Percentiles rank a stretch among this genome's conserved stretches.
These are phyloP conservation scores for Aphrophora alni DNA, from an alignment of 2,888 invertebrate genomes.

Conservation along the genomic window DNA sequence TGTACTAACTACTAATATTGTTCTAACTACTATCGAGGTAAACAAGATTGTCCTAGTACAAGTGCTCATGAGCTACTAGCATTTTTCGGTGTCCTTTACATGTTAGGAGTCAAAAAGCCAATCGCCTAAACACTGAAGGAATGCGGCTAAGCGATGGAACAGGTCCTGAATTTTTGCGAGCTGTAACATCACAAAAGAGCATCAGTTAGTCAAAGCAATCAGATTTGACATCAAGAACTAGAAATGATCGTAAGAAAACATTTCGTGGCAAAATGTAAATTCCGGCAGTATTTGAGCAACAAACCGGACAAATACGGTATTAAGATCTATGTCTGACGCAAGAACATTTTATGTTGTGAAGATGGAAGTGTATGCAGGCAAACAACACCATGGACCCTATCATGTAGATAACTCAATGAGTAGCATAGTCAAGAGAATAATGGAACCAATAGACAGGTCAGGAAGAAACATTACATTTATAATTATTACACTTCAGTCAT, in stretches of 20 bases:
- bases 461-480: too few relatives aligned
- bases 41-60: neutral
- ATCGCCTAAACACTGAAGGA: neutral
- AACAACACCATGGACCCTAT: too few relatives aligned
- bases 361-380: too few relatives aligned
- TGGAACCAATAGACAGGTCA: too few relatives aligned
- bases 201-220: neutral
- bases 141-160: neutral
- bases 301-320: neutral
- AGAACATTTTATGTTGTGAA: too few relatives aligned
- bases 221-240: neutral
- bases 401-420: too few relatives aligned
- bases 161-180: too few relatives aligned
- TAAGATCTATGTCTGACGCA: too few relatives aligned
- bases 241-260: neutral
- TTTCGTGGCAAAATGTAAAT: neutral
- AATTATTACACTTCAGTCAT: too few relatives aligned
- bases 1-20: neutral
- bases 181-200: neutral
- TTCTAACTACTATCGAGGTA: neutral
- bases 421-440: too few relatives aligned
- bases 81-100: neutral
- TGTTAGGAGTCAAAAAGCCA: neutral
- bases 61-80: neutral
- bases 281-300: neutral